These are phyloP conservation scores for Brenthis daphne DNA, from an alignment of 2,888 invertebrate species.

Conservation along the genomic window DNA sequence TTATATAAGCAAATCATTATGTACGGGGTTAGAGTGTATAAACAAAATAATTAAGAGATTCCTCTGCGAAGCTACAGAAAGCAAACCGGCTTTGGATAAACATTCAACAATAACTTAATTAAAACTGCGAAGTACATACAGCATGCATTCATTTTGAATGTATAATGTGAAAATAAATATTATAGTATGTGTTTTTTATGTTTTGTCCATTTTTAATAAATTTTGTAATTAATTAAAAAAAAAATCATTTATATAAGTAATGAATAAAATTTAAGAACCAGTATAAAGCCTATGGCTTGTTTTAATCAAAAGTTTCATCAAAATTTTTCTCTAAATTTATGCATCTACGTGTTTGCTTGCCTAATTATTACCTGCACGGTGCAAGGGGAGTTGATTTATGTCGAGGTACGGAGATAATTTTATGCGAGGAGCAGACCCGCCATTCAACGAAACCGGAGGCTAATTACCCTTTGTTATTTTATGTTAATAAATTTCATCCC, in stretches of 20 bases:
- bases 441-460: slow-evolving; percentile 49
- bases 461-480: slow-evolving; percentile 80
- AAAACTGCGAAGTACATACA: slow-evolving; percentile 20
- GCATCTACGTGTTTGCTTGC: slow-evolving; percentile 27
- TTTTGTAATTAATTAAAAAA: no score
- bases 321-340: slow-evolving; percentile 27
- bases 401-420: slow-evolving; percentile 49
- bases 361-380: slow-evolving; percentile 32
- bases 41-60: slow-evolving; percentile 27
- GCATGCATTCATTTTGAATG: slow-evolving; percentile 12
- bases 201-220: no score
- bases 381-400: slow-evolving; percentile 42
- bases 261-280: no score
- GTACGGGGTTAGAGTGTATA: slow-evolving; percentile 24
- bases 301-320: background rate
- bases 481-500: slow-evolving; percentile 74
- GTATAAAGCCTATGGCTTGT: background rate
- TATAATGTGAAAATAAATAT: slow-evolving; percentile 9
- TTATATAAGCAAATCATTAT: slow-evolving; percentile 24
- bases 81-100: slow-evolving; percentile 24
- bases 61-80: slow-evolving; percentile 27
- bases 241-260: no score
- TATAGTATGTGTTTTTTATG: background rate
- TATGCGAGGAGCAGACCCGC: slow-evolving; percentile 55
- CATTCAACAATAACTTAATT: slow-evolving; percentile 30